Base-by-base conservation (phyloP, 2,797 vertebrate genomes). In the Danio kyathit region DNA sequence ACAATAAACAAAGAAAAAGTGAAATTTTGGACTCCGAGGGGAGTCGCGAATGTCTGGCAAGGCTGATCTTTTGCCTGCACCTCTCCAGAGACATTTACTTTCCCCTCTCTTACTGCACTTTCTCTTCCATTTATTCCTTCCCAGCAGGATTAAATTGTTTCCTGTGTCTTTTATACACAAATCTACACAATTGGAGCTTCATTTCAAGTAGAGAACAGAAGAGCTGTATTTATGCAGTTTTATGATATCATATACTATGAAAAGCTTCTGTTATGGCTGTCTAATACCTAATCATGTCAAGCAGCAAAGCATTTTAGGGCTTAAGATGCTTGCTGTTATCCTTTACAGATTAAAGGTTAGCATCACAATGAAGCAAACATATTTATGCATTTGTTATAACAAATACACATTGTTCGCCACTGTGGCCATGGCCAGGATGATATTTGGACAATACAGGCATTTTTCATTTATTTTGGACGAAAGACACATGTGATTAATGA, bases 1-100 rank as follows among this genome's bases (percentile, higher is more conserved):
- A 84, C 86, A 87, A 91, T 87, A 89, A 79, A 90, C 90, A 90
- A 89, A 89, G 77, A 65, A 74, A 67, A 88, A 69, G 41, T 88
- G 81, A 86, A 88, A 90, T 90, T 91, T 88, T 87, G 85, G 81
- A 79, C 86, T 89, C 88, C 88, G 88, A 91, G 70, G 83, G 80
- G 83, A 16, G 70, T 82, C 84, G 19, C 73, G 52, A 85, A 82
- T 85, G 86, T 88, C 88, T 38, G 44, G 87, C 75, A 80, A 56
- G 71, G 85, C 78, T 76, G 84, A 70, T 82, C 49, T 74, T 64
- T 84, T 64, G 69, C 67, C 65, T 61, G 49, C 40, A 48, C 44
- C 57, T 81, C 66, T 75, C 52, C 51, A 65, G 57, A 82, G 70
- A 65, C 80, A 49, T 69, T 70, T 51, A 73, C 29, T 82, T 80